Conservation (phyloP, 2,888 invertebrate species). For the Agrotis ipsilon region DNA sequence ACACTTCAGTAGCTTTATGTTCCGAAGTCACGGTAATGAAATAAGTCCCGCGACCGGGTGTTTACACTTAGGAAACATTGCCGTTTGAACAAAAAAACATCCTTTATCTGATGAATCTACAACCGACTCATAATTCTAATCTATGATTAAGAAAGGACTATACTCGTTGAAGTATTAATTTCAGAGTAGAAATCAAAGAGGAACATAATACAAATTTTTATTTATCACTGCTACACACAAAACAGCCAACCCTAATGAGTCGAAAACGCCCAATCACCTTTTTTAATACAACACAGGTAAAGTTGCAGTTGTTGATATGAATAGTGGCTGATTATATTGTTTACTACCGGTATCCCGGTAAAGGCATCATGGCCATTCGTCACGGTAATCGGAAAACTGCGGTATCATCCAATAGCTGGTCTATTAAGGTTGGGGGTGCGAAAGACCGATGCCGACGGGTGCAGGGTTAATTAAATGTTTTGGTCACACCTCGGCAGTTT, state of each 20-base stretch:
- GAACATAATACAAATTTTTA: not conserved
- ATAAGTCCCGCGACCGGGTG: too few species aligned
- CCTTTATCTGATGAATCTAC: too few species aligned
- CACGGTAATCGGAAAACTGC: slow-evolving; percentile 88
- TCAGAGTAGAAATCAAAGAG: not conserved
- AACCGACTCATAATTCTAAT: too few species aligned
- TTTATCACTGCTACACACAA: not conserved
- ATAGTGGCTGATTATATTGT: slow-evolving; percentile 91
- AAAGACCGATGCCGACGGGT: slow-evolving; percentile 80
- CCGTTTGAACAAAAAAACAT: too few species aligned
- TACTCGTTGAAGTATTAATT: not conserved
- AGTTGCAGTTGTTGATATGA: slow-evolving; percentile 75
- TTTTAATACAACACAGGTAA: slow-evolving; percentile 86
- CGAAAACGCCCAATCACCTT: slow-evolving; percentile 86
- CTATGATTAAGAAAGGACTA: not conserved
- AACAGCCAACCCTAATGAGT: slow-evolving; percentile 63
- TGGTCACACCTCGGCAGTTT: slow-evolving; percentile 64
- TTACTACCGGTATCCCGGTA: slow-evolving; percentile 75
- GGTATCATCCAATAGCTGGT: slow-evolving; percentile 84
- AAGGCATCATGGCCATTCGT: slow-evolving; percentile 84
- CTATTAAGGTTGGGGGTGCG: slow-evolving; percentile 80
- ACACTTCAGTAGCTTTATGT: too few species aligned
- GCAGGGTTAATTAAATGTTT: slow-evolving; percentile 79
- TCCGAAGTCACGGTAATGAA: too few species aligned
- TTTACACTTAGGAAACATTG: too few species aligned